phyloP scores from a whole-genome alignment of 2,888 invertebrate species.

The Calephelis perditalis region DNA sequence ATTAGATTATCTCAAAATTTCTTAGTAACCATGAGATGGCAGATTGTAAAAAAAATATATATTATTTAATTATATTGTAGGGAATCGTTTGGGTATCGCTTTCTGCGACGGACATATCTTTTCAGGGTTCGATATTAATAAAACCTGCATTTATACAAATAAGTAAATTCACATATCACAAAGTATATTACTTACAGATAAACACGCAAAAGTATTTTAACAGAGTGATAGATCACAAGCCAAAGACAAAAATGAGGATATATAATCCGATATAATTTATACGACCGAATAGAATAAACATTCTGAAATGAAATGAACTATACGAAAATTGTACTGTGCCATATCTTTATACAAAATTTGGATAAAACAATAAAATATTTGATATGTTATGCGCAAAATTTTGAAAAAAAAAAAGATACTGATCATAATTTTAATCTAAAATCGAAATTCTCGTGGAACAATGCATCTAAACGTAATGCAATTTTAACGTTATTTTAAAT shows the following conservation, averaged over 20 bases:
- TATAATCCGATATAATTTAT: conserved; percentile 55
- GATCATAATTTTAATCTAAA: not conserved
- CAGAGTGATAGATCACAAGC: conserved; percentile 74
- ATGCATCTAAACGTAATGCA: conserved; percentile 33
- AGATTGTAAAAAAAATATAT: conserved; percentile 64
- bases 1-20: conserved; percentile 67
- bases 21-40: conserved; percentile 77
- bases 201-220: conserved; percentile 57
- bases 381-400: conserved; percentile 22
- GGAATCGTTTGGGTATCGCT: conserved; percentile 64
- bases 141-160: conserved; percentile 35
- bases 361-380: conserved; percentile 20
- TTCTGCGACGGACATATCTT: conserved; percentile 61
- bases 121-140: conserved; percentile 54
- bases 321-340: conserved; percentile 42
- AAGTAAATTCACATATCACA: conserved; percentile 65
- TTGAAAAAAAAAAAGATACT: conserved; percentile 20
- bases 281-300: conserved; percentile 48
- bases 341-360: conserved; percentile 39
- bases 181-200: conserved; percentile 34
- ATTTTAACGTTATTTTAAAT: conserved; percentile 30
- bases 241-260: conserved; percentile 65
- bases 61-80: conserved; percentile 73
- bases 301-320: conserved; percentile 34
- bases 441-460: conserved; percentile 22